Evolutionary conservation across 1,140 invertebrate species (phyloP).

Genomic region (Teleopsis dalmanni): DNA sequence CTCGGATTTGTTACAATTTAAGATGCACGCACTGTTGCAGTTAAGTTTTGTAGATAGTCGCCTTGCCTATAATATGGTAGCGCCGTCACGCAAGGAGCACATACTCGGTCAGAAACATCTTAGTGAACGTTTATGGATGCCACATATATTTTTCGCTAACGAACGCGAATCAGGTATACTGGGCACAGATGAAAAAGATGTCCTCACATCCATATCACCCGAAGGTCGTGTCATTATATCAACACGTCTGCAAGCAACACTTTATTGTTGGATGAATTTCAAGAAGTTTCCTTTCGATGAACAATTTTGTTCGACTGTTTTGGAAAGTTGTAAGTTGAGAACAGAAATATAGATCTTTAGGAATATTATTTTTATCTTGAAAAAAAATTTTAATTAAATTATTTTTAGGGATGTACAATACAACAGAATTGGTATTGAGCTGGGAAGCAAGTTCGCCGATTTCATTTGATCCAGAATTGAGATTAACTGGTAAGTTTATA

Average conservation of each 20-base stretch:
- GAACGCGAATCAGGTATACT: conserved; percentile 63
- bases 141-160: conserved; percentile 71
- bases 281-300: conserved; percentile 80
- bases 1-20: conserved; percentile 73
- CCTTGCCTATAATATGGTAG: conserved; percentile 56
- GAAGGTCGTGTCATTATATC: conserved; percentile 68
- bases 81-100: conserved; percentile 51
- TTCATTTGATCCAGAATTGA: conserved; percentile 64
- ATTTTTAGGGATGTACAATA: conserved; percentile 64
- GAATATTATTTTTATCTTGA: background rate
- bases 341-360: background rate
- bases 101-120: conserved; percentile 65
- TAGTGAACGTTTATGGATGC: conserved; percentile 66
- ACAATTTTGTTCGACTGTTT: conserved; percentile 66
- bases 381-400: conserved; percentile 44
- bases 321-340: conserved; percentile 69
- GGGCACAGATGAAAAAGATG: conserved; percentile 68
- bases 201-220: conserved; percentile 66
- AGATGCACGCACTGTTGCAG: conserved; percentile 71
- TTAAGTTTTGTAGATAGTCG: conserved; percentile 64
- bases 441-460: conserved; percentile 69
- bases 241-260: conserved; percentile 63
- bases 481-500: too few species aligned
- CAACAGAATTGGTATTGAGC: conserved; percentile 60
- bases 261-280: conserved; percentile 75